These are phyloP conservation scores for Gallinago stenura DNA, from an alignment of 2,797 vertebrate genomes.

Conservation along the genomic window DNA sequence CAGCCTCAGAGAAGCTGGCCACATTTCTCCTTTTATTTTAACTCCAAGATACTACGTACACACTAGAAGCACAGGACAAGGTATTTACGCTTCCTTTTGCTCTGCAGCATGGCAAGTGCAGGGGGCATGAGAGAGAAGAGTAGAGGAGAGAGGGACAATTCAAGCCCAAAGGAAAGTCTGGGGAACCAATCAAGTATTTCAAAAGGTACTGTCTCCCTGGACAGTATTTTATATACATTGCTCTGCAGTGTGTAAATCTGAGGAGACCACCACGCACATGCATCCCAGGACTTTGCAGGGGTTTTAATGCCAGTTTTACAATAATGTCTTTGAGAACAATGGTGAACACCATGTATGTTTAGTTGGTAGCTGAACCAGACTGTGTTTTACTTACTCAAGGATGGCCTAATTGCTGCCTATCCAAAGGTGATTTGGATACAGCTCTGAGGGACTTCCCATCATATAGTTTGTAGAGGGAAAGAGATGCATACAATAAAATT, in stretches of 20 bases:
- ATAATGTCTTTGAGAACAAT: not conserved
- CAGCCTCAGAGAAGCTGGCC: not conserved
- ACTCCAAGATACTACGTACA: not conserved
- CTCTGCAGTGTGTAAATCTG: not conserved
- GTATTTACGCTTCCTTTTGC: not conserved
- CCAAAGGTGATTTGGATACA: not conserved
- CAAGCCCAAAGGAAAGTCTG: not conserved
- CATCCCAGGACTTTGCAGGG: not conserved
- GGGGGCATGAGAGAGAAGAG: not conserved
- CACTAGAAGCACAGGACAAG: constrained; percentile 12
- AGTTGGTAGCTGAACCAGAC: not conserved
- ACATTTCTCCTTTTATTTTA: constrained; percentile 54
- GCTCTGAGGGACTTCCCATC: not conserved
- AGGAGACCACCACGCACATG: not conserved
- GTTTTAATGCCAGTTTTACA: not conserved
- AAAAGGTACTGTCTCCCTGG: not conserved
- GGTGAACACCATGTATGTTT: not conserved
- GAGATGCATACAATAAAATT: not conserved
- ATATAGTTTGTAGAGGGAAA: not conserved
- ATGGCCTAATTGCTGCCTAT: not conserved
- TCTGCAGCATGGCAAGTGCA: not conserved
- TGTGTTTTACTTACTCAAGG: not conserved
- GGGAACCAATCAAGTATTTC: not conserved
- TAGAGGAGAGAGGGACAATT: not conserved
- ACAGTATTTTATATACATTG: not conserved